Evolutionary conservation across 2,797 vertebrate species (phyloP).

Genomic region (Acrocephalus scirpaceus): DNA sequence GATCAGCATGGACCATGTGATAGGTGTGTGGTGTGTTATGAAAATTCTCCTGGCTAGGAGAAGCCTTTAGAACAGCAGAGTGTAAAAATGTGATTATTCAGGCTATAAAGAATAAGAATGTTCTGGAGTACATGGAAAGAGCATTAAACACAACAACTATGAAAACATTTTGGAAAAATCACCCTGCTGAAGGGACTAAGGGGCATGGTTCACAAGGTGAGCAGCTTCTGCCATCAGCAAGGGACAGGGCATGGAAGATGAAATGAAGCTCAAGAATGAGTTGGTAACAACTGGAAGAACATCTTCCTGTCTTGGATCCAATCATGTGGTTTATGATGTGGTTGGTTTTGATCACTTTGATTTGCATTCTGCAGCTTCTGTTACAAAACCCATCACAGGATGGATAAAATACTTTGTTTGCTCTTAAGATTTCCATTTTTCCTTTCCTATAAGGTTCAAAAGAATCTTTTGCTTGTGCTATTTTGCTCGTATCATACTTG

Average conservation of each 20-base stretch:
- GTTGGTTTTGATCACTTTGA: not conserved
- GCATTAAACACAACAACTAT: not conserved
- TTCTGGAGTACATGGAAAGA: not conserved
- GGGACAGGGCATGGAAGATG: not conserved
- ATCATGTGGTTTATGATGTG: not conserved
- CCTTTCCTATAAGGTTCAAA: slow-evolving; percentile 44
- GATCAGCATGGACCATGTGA: too few species aligned
- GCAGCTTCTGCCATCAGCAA: not conserved
- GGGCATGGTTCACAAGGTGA: accelerated
- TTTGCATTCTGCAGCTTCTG: slow-evolving; percentile 1
- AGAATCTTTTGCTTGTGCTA: not conserved
- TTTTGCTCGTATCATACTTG: slow-evolving; percentile 29
- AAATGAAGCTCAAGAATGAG: not conserved
- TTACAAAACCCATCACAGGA: not conserved
- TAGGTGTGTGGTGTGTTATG: not conserved
- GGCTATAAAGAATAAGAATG: not conserved
- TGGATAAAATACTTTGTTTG: slow-evolving; percentile 8
- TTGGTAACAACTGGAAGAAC: not conserved
- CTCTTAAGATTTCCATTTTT: slow-evolving; percentile 14
- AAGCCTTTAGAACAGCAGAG: not conserved
- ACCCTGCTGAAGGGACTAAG: not conserved
- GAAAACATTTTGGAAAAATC: not conserved
- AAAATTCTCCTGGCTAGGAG: not conserved
- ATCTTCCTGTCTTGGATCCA: not conserved
- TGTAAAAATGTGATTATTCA: not conserved